Evolutionary conservation across 2,888 invertebrate species (phyloP).

Genomic region (Calliscelio sp.): DNA sequence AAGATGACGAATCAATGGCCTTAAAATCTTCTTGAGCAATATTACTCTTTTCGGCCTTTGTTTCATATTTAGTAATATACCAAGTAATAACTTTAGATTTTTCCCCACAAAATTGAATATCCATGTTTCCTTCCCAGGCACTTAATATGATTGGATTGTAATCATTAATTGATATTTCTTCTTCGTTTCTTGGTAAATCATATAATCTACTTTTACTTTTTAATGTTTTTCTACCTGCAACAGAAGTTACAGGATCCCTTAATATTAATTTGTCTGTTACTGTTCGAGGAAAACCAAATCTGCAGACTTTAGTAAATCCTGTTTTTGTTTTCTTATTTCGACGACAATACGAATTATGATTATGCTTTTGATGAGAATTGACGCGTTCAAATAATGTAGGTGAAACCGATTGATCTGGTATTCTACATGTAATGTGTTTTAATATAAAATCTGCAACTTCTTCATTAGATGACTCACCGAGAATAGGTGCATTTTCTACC

Average conservation of each 20-base stretch:
- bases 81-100: constrained; percentile 42
- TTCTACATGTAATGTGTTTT: constrained; percentile 6
- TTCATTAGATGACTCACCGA: constrained; percentile 2
- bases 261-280: constrained; percentile 63
- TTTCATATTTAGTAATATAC: constrained; percentile 52
- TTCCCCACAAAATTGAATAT: constrained; percentile 8
- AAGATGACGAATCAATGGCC: background rate
- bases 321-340: constrained; percentile 59
- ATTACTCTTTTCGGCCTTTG: constrained; percentile 64
- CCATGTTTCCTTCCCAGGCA: constrained; percentile 24
- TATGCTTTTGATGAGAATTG: constrained; percentile 73
- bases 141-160: constrained; percentile 3
- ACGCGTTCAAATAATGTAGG: constrained; percentile 76
- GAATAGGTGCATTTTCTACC: background rate
- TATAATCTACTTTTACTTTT: constrained; percentile 76
- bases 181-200: constrained; percentile 59
- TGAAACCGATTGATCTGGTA: constrained; percentile 47
- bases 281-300: constrained; percentile 75
- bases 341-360: constrained; percentile 78
- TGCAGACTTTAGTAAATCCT: constrained; percentile 67
- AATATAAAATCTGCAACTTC: constrained; percentile 7
- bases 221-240: constrained; percentile 76
- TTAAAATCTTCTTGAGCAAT: background rate
- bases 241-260: constrained; percentile 67
- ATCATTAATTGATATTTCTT: constrained; percentile 18